Evolutionary conservation across 2,888 invertebrate species (phyloP).

Genomic region (Toxonevra muliebris): DNA sequence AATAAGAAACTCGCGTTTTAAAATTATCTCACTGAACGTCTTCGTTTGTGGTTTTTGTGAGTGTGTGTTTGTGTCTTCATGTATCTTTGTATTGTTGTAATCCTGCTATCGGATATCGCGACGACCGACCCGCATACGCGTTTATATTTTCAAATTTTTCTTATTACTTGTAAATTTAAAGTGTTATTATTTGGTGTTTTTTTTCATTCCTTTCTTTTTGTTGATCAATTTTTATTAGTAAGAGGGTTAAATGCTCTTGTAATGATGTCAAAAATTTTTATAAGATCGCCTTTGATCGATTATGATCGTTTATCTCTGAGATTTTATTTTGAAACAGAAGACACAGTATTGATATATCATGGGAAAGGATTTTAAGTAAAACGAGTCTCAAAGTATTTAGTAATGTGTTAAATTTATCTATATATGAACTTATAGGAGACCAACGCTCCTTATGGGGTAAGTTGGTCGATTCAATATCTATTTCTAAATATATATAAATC

Average conservation of each 20-base stretch:
- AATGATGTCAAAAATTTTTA: not conserved
- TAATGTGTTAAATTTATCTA: no score
- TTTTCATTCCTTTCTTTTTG: conserved; percentile 20
- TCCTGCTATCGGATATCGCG: conserved; percentile 58
- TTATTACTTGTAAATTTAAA: conserved; percentile 24
- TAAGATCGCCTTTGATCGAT: not conserved
- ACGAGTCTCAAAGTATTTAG: no score
- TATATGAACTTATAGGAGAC: no score
- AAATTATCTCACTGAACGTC: no score
- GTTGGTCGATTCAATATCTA: no score
- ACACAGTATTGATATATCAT: not conserved
- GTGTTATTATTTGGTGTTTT: conserved; percentile 22
- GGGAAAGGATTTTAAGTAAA: not conserved
- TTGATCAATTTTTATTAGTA: conserved; percentile 15
- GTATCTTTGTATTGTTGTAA: conserved; percentile 31
- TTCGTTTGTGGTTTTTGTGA: conserved; percentile 11
- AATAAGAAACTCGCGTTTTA: no score
- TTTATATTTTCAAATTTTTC: conserved; percentile 31
- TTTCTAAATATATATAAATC: no score
- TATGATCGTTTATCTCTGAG: conserved; percentile 11
- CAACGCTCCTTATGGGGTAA: no score
- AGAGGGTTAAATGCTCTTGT: conserved; percentile 28
- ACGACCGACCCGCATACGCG: conserved; percentile 50
- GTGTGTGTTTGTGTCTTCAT: conserved; percentile 30
- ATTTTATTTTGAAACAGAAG: conserved; percentile 13